Evolutionary conservation across 2,113 vertebrate genomes (phyloP), one percentile per base, ranked within the genome.

Genomic region (Rhegmatorhina hoffmannsi): DNA sequence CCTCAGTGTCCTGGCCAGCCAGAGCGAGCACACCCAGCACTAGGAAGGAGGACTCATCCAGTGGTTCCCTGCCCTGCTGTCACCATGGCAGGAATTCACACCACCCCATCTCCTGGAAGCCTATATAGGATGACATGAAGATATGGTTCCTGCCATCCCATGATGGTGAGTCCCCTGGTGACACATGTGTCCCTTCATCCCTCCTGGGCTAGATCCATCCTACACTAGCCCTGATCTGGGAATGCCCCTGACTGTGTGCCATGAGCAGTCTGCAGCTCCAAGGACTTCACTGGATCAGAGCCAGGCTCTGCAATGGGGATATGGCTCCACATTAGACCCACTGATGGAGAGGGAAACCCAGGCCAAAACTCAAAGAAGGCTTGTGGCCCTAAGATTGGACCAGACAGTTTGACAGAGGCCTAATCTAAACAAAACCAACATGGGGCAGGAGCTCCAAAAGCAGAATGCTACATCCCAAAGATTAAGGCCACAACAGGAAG

Each of bases 1-100:
- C 55, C 68, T 66, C 1, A 0, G 23, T 19, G 47, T 46, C 29
- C 70, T 40, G 46, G 33, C 53, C 76, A 43, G 70, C 0, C 0
- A 77, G 34, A 67, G 33, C 0, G 1, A 70, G 84, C 77, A 58
- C 77, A 40, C 4, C 11, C 76, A 69, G 59, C 46, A 7, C 63
- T 7, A 36, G 34, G 40, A 40, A 23, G n/a, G 38, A 84, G 11
- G n/a, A 66, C 59, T 81, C 1, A 0, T 19, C 24, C 58, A 16
- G 53, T 4, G 23, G 25, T 46, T 59, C 17, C 25, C 16, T 4
- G 3, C 3, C 2, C 4, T 25, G 17, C 43, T 52, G 34, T 43
- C 50, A 77, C 64, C 56, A 40, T 18, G 24, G 36, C 62, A 78
- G 33, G 58, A 25, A 36, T n/a, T 55, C 68, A 29, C 2, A 3